phyloP scores from a whole-genome alignment of 1,140 invertebrate genomes.

The Danaus plexippus region DNA sequence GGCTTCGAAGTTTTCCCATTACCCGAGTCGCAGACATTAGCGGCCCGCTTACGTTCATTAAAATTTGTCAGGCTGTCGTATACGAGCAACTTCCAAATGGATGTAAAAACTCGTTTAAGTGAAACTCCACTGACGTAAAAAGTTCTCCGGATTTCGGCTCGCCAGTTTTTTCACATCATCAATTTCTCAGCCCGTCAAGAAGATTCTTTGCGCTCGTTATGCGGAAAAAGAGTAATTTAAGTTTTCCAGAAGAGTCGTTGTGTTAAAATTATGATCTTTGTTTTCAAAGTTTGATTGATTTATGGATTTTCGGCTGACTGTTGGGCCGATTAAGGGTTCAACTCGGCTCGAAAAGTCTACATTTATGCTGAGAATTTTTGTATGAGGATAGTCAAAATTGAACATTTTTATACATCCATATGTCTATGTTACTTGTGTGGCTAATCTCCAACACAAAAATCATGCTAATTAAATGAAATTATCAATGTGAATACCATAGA shows the following conservation, averaged over 20 bases:
- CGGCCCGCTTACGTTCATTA: conserved; percentile 66
- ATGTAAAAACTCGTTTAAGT: conserved; percentile 68
- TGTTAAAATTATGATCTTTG: conserved; percentile 64
- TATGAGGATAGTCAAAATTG: too few relatives aligned
- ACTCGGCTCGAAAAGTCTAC: conserved; percentile 8
- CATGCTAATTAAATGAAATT: not conserved
- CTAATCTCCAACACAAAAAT: not conserved
- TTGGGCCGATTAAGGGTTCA: conserved; percentile 29
- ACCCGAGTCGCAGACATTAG: conserved; percentile 62
- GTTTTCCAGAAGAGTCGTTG: conserved; percentile 61
- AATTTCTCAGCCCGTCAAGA: conserved; percentile 68
- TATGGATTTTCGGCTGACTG: conserved; percentile 44
- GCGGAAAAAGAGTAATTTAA: conserved; percentile 71
- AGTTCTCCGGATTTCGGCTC: conserved; percentile 56
- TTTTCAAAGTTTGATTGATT: conserved; percentile 67
- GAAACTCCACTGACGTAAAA: conserved; percentile 68
- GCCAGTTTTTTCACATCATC: conserved; percentile 61
- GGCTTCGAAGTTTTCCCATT: conserved; percentile 66
- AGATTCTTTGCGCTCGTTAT: conserved; percentile 69
- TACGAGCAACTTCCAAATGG: conserved; percentile 65
- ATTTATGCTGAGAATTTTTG: too few relatives aligned
- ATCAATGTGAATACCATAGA: not conserved
- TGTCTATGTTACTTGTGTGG: too few relatives aligned
- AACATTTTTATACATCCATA: too few relatives aligned
- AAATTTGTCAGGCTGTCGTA: conserved; percentile 69